phyloP scores from a whole-genome alignment of 2,888 invertebrate genomes.

The Esperia sulphurella region DNA sequence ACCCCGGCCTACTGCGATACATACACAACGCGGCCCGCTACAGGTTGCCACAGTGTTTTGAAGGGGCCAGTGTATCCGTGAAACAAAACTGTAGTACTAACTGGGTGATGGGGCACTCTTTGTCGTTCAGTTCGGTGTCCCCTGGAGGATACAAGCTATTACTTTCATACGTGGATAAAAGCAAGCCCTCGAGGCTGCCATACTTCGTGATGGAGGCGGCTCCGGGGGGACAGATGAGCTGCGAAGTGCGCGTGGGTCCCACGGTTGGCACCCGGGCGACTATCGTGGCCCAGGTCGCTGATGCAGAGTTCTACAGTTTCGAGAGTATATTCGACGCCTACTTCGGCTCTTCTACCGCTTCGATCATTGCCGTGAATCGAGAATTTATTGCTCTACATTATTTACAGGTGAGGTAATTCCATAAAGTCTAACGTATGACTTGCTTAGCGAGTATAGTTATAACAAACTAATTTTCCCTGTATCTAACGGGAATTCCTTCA shows the following conservation, averaged over 20 bases:
- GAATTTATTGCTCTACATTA: conserved; percentile 70
- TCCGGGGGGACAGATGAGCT: conserved; percentile 70
- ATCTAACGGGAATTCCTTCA: too few relatives aligned
- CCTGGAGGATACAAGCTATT: conserved; percentile 69
- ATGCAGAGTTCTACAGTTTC: conserved; percentile 60
- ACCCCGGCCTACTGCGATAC: conserved; percentile 64
- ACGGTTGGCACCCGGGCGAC: conserved; percentile 53
- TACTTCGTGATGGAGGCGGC: conserved; percentile 72
- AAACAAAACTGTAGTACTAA: conserved; percentile 53
- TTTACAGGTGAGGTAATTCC: conserved; percentile 45
- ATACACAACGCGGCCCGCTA: conserved; percentile 67
- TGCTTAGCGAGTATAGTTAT: too few relatives aligned
- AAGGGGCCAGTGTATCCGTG: conserved; percentile 60
- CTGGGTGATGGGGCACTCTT: conserved; percentile 63
- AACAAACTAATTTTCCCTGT: too few relatives aligned
- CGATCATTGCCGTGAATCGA: conserved; percentile 64
- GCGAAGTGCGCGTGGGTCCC: conserved; percentile 63
- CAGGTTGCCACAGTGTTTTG: conserved; percentile 69
- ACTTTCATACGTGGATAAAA: conserved; percentile 57
- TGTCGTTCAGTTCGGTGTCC: conserved; percentile 69
- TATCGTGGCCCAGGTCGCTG: conserved; percentile 60
- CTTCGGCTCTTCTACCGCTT: conserved; percentile 55
- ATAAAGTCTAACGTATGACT: too few relatives aligned
- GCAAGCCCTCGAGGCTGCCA: conserved; percentile 45
- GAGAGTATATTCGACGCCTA: conserved; percentile 68